phyloP scores from a whole-genome alignment of 2,797 vertebrate genomes.

The Darevskia mixta region DNA sequence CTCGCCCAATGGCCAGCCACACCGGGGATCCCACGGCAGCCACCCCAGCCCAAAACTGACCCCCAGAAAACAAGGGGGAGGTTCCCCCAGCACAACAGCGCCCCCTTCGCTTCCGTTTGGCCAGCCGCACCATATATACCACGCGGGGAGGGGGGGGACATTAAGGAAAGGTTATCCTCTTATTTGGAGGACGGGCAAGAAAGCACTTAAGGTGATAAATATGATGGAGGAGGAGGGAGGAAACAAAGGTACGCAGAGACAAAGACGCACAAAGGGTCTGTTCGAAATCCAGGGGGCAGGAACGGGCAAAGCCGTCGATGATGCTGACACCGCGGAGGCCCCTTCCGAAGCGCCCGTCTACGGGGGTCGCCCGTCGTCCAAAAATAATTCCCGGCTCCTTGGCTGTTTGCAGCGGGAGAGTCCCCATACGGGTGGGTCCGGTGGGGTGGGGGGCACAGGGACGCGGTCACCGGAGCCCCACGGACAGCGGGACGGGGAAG shows the following conservation, averaged over 20 bases:
- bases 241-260: background rate
- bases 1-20: background rate
- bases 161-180: background rate
- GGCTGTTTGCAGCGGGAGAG: background rate
- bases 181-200: background rate
- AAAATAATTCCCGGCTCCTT: background rate
- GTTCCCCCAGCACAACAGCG: background rate
- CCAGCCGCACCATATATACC: background rate
- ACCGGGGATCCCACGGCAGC: too few species aligned
- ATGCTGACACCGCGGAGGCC: background rate
- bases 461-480: background rate
- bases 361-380: background rate
- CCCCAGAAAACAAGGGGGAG: too few species aligned
- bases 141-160: background rate
- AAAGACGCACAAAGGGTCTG: too few species aligned
- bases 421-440: background rate
- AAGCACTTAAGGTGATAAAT: constrained; percentile 38
- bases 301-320: too few species aligned
- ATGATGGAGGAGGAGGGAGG: background rate
- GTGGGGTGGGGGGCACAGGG: background rate
- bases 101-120: background rate
- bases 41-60: background rate
- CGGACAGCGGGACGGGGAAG: rapidly evolving
- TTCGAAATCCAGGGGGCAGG: too few species aligned
- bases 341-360: background rate